Base-by-base conservation (phyloP, 1,140 invertebrate species). In the Ditylenchus dipsaci region DNA sequence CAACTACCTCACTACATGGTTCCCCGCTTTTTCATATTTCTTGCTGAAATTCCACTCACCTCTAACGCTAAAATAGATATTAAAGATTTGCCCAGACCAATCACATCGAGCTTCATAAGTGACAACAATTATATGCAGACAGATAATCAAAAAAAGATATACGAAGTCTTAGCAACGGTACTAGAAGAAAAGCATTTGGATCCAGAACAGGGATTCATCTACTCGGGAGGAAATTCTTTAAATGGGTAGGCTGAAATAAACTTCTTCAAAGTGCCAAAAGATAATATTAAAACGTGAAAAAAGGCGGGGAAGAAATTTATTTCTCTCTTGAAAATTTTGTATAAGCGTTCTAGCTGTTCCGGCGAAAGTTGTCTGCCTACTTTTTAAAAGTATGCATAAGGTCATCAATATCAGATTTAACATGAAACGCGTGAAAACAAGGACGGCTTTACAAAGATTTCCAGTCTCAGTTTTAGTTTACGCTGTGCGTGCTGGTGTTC, bases 221-320 rank as follows among this genome's bases (percentile, higher is more conserved):
- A 74, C 19, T n/a, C 68, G 27, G 71, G 71, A 9, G 71, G 71
- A 9, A 65, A 73, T 38, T 73, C 71, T 11, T 42, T 73, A 17
- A 74, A 15, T 30, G 71, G 29, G 15, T n/a, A 29, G n/a, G 49
- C 26, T 42, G 11, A 60, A 19, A 21, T 71, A 15, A 43, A 68
- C 11, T 61, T 70, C 26, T 27, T 63, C 26, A 17, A 21, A 38
- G 21, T 45, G 38, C 65, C 65, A 53, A 70, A 30, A 11, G 11
- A 53, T n/a, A 71, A 38, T 17, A 65, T n/a, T n/a, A n/a, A n/a
- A n/a, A n/a, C n/a, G n/a, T n/a, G n/a, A n/a, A n/a, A n/a, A n/a
- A n/a, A n/a, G n/a, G n/a, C n/a, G n/a, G n/a, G n/a, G n/a, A n/a
- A n/a, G n/a, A n/a, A n/a, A n/a, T n/a, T n/a, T n/a, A n/a, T n/a